Conservation (phyloP, 2,797 vertebrate species). For the Neosilurus mollespiculum region DNA sequence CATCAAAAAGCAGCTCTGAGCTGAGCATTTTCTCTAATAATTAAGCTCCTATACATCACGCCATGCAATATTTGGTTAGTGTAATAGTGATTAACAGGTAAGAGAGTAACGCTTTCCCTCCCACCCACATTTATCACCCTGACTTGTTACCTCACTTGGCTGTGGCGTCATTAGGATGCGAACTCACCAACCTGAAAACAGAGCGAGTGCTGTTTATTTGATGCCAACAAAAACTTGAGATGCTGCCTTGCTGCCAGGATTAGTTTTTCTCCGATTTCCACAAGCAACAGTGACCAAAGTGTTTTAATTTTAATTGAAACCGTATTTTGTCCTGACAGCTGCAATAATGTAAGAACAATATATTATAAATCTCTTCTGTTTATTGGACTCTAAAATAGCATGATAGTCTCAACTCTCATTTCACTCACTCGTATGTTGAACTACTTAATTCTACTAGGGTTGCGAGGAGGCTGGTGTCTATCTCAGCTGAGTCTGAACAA, state of each 20-base stretch:
- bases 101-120: neutral
- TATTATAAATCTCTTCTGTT: slow-evolving; percentile 19
- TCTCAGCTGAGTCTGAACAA: no score
- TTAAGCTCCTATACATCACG: neutral
- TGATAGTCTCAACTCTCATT: neutral
- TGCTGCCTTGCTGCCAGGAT: neutral
- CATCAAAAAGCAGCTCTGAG: neutral
- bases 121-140: neutral
- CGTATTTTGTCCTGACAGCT: neutral
- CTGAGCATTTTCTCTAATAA: neutral
- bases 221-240: neutral
- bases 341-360: neutral
- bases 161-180: neutral
- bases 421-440: no score
- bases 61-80: neutral
- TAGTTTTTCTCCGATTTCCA: no score
- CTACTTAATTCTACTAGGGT: no score
- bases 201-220: neutral
- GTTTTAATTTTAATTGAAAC: neutral
- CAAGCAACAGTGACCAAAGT: neutral
- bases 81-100: neutral
- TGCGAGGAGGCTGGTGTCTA: no score
- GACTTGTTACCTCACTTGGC: no score
- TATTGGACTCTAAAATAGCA: slow-evolving; percentile 16
- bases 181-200: neutral